Conservation (phyloP, 2,113 vertebrate species). For the Camelus dromedarius region DNA sequence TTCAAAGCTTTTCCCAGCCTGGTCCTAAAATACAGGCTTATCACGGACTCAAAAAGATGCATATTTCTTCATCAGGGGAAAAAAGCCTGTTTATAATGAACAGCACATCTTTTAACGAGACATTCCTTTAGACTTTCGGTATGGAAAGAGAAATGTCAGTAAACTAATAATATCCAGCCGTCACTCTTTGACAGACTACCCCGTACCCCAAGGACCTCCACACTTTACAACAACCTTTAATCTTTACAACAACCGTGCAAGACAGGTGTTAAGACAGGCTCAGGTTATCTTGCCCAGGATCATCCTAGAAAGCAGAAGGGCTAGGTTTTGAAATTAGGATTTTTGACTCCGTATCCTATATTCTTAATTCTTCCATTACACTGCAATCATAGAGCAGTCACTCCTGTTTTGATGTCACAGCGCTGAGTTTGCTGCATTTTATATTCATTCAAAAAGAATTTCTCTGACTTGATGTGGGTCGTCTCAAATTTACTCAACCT, state of each 20-base stretch:
- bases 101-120: background rate
- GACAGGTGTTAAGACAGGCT: background rate
- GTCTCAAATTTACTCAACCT: constrained; percentile 1
- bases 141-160: background rate
- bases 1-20: background rate
- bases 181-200: background rate
- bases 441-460: constrained; percentile 33
- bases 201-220: background rate
- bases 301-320: background rate
- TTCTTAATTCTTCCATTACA: background rate
- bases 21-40: constrained; percentile 24
- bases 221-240: background rate
- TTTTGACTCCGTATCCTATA: background rate
- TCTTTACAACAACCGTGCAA: background rate
- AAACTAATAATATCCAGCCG: background rate
- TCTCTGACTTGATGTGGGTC: background rate
- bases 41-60: background rate
- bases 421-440: background rate
- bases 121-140: background rate
- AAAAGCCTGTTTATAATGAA: background rate
- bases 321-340: background rate
- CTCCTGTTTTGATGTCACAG: background rate
- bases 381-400: background rate
- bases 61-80: background rate
- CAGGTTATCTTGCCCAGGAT: background rate